Evolutionary conservation across 2,888 invertebrate genomes (phyloP), one percentile per base, ranked within the genome.

Genomic region (Perizoma affinitatum): DNA sequence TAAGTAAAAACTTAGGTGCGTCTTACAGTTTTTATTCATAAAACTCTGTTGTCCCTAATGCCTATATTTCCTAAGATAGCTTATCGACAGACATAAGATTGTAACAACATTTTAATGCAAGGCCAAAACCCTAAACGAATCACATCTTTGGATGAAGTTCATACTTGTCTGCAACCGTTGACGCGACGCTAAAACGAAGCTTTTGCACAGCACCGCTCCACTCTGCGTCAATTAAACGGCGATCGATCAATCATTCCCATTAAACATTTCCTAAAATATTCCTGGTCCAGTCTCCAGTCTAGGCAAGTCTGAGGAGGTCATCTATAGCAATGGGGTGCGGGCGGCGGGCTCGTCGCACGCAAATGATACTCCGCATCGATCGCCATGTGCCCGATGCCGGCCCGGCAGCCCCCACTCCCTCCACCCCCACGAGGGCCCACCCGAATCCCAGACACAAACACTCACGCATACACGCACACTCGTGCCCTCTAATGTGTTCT

Each of bases 351-450:
- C 79, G 81, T 78, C 83, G 87, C 88, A 90, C 87, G 89, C 90
- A 89, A 91, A 90, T 90, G 89, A 88, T 87, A 88, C 86, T 78
- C 83, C 84, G 86, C 87, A 91, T 91, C 91, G 91, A 90, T 91
- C 89, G 81, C 78, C 80, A 78, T 79, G 82, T 80, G 80, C 82
- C 82, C 76, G 76, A 72, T 69, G 76, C 78, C 76, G 77, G 76
- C 77, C 83, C 80, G 77, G 82, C 75, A 67, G 78, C 70, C 75
- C 74, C 69, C 64, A 68, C 71, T 61, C 68, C 65, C 53, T 67
- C 61, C 61, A 59, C 65, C 62, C 66, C 52, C 49, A n/a, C 7
- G 8, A 36, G 52, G 45, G 58, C 66, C 56, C 66, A 65, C 72
- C 72, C 76, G 36, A 54, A 49, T 67, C 74, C 77, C 80, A 80